Percentiles rank a stretch among this genome's conserved stretches.
Evolutionary conservation across 2,113 vertebrate species (phyloP).

Genomic region (Limnothrissa miodon): DNA sequence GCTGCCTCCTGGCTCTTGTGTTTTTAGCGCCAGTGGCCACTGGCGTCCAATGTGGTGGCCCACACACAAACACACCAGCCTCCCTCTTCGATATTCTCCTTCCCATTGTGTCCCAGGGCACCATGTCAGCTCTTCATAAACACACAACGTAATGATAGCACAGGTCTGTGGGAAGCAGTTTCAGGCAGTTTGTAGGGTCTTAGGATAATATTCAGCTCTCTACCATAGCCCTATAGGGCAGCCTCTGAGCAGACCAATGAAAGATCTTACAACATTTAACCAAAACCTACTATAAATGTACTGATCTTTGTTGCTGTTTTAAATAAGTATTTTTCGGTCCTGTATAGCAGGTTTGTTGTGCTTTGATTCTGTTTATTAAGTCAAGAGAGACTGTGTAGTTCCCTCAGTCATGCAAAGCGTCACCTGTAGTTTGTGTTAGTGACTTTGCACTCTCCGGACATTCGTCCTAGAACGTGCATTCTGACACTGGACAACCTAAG

Average conservation of each 20-base stretch:
- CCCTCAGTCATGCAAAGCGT: background rate
- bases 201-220: too few species aligned
- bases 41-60: background rate
- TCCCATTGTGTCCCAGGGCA: background rate
- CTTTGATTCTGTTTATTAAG: background rate
- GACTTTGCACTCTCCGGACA: background rate
- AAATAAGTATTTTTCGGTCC: background rate
- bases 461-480: background rate
- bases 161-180: too few species aligned
- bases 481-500: background rate
- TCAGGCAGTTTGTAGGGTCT: too few species aligned
- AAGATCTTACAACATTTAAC: too few species aligned
- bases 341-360: background rate
- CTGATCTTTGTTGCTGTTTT: background rate
- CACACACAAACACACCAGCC: background rate
- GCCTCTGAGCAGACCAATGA: background rate
- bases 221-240: background rate
- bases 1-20: background rate
- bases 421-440: slow-evolving; percentile 3
- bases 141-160: background rate
- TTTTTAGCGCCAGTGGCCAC: too few species aligned
- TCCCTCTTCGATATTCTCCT: background rate
- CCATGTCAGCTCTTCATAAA: background rate
- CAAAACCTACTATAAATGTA: too few species aligned
- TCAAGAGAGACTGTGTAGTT: background rate